Percentiles rank a stretch among this genome's conserved stretches.
Evolutionary conservation across 2,797 vertebrate species (phyloP).

Genomic region (Channa striata): DNA sequence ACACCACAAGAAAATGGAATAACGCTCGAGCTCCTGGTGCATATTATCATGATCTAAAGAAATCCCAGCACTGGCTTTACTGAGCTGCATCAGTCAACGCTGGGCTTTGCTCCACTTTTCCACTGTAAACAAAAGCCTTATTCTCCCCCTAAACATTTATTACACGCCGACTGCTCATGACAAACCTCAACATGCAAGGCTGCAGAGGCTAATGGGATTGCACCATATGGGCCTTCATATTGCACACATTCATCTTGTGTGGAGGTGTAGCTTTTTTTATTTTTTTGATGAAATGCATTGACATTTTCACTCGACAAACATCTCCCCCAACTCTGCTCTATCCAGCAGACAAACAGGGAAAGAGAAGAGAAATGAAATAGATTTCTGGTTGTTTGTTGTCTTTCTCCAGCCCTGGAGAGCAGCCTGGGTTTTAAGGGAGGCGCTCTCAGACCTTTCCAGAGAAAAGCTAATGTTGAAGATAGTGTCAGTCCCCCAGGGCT

Average conservation of each 20-base stretch:
- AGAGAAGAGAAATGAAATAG: constrained; percentile 35
- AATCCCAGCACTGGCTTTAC: neutral
- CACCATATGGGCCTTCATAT: constrained; percentile 69
- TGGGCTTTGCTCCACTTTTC: constrained; percentile 19
- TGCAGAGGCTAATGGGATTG: constrained; percentile 68
- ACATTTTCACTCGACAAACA: constrained; percentile 54
- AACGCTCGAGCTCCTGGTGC: neutral
- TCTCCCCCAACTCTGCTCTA: constrained; percentile 32
- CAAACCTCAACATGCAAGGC: constrained; percentile 64
- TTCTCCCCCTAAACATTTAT: constrained; percentile 63
- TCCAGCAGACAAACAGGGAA: constrained; percentile 36
- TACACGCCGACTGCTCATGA: constrained; percentile 58
- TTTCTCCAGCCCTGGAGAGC: constrained; percentile 39
- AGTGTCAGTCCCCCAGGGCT: constrained; percentile 43
- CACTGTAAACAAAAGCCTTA: constrained; percentile 50
- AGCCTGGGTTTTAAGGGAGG: constrained; percentile 51
- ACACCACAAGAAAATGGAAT: neutral
- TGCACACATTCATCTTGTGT: constrained; percentile 58
- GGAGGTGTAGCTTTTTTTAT: constrained; percentile 24
- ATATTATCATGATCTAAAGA: neutral
- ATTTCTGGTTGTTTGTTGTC: constrained; percentile 58
- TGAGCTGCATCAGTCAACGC: constrained; percentile 15
- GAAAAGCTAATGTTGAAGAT: constrained; percentile 65
- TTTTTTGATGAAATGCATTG: constrained; percentile 54
- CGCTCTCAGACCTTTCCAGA: constrained; percentile 53